Evolutionary conservation across 92 coral and sea anemone genomes (phyloP).

Genomic region (Epizoanthus ramosus): DNA sequence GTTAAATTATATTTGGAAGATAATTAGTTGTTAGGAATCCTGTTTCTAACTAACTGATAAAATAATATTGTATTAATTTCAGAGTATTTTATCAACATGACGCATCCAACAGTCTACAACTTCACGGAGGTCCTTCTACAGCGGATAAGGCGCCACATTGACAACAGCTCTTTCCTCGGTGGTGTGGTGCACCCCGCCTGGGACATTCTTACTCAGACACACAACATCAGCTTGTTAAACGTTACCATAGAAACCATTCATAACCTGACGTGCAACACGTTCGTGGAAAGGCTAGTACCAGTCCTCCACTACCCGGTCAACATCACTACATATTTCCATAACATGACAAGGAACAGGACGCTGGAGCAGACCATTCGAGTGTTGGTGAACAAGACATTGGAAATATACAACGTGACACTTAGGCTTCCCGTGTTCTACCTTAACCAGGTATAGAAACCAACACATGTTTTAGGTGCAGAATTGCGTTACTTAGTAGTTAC

Average conservation of each 20-base stretch:
- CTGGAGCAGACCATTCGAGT: conserved; percentile 56
- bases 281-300: conserved; percentile 53
- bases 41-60: no score
- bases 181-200: conserved; percentile 67
- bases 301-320: conserved; percentile 50
- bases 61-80: not conserved
- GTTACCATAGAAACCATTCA: conserved; percentile 54
- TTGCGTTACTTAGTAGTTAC: no score
- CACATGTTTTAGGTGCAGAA: no score
- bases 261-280: conserved; percentile 41
- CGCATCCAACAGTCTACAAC: conserved; percentile 54
- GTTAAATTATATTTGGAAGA: no score
- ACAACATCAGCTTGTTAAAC: conserved; percentile 59
- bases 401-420: conserved; percentile 56
- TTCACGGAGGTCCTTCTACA: conserved; percentile 34
- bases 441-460: conserved; percentile 37
- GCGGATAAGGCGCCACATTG: conserved; percentile 41
- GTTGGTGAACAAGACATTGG: conserved; percentile 57
- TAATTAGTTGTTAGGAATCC: no score
- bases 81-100: conserved; percentile 57
- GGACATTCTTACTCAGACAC: conserved; percentile 48
- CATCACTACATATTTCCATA: conserved; percentile 47
- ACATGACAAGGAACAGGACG: conserved; percentile 39
- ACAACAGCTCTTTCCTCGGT: conserved; percentile 55
- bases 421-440: conserved; percentile 54